These are phyloP conservation scores for Lacerta viridis DNA, from an alignment of 2,797 vertebrate species.

Conservation along the genomic window DNA sequence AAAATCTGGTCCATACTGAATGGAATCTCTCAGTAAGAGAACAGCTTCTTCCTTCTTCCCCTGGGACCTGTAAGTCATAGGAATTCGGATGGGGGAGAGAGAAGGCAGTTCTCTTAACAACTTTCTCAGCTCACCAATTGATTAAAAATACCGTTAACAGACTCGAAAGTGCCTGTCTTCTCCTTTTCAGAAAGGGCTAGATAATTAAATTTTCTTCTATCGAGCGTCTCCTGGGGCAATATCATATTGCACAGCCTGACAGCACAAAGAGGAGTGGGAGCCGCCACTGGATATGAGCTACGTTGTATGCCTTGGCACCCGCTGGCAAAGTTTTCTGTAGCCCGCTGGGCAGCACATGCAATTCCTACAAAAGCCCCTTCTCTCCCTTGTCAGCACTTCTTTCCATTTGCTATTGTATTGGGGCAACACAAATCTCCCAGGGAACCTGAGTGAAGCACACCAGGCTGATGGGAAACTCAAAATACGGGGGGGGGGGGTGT, in stretches of 20 bases:
- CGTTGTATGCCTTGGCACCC: constrained; percentile 30
- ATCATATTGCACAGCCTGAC: constrained; percentile 10
- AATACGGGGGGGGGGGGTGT: not conserved
- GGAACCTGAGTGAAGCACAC: not conserved
- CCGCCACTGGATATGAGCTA: not conserved
- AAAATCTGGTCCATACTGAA: constrained; percentile 91
- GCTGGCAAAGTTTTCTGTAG: not conserved
- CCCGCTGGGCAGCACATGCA: not conserved
- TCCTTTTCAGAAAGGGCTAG: constrained; percentile 46
- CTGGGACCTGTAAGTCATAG: constrained; percentile 83
- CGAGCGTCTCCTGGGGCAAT: not conserved
- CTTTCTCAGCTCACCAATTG: constrained; percentile 43
- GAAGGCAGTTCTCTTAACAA: constrained; percentile 46
- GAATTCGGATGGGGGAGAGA: not conserved
- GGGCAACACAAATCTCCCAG: not conserved
- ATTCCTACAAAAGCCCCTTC: not conserved
- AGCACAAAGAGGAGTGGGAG: not conserved
- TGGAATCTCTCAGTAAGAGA: constrained; percentile 87
- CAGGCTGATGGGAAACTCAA: not conserved
- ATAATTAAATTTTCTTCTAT: constrained; percentile 44
- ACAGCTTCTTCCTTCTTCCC: constrained; percentile 90
- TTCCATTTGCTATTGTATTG: not conserved
- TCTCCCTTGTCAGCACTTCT: not conserved
- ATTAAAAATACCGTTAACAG: constrained; percentile 51
- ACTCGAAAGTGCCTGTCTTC: not conserved